A percentile compares a stretch with the other conserved stretches of the same genome.
Evolutionary conservation across 2,797 vertebrate genomes (phyloP).

Genomic region (Australoheros facetus): DNA sequence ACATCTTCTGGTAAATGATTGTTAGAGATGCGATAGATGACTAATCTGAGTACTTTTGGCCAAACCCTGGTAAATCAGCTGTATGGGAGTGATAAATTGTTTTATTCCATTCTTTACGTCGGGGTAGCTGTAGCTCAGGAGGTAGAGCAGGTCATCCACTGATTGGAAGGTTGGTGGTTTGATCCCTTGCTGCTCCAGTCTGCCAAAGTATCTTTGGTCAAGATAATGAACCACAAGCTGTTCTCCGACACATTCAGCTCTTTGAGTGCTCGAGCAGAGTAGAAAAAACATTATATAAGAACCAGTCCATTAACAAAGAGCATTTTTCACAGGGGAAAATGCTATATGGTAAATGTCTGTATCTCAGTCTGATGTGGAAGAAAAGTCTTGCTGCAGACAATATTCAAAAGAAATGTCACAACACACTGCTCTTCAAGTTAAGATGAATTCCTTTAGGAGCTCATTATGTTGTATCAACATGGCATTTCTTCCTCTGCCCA

Average conservation of each 20-base stretch:
- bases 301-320: neutral
- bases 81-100: constrained; percentile 25
- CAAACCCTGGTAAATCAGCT: constrained; percentile 19
- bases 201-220: too few species aligned
- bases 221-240: too few species aligned
- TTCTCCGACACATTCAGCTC: too few species aligned
- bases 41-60: constrained; percentile 55
- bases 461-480: constrained; percentile 35
- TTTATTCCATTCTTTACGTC: constrained; percentile 10
- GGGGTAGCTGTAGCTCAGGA: too few species aligned
- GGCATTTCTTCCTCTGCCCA: constrained; percentile 1
- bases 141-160: too few species aligned
- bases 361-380: neutral
- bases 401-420: constrained; percentile 14
- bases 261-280: too few species aligned
- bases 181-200: too few species aligned
- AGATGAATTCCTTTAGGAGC: constrained; percentile 12
- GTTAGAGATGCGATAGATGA: constrained; percentile 55
- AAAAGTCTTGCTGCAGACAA: neutral
- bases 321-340: neutral
- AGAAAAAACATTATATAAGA: too few species aligned
- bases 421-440: constrained; percentile 11
- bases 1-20: constrained; percentile 72
- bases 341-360: neutral
- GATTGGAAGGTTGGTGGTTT: too few species aligned